Base-by-base conservation (phyloP, 2,888 invertebrate genomes). In the Chironomus riparius region DNA sequence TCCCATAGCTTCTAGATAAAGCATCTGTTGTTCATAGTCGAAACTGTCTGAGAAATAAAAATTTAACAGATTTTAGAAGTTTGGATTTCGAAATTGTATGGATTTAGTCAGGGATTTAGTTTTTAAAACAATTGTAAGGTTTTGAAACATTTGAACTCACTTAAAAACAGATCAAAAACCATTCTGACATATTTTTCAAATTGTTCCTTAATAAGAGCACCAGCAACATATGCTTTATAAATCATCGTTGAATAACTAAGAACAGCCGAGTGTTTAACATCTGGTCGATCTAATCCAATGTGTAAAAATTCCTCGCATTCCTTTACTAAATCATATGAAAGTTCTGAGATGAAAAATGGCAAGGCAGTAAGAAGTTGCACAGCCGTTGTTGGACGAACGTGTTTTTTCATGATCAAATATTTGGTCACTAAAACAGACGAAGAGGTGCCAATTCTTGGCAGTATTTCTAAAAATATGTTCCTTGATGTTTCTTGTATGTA, bases 401-500 rank as follows among this genome's bases (percentile, higher is more conserved):
- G 85, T 24, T 85, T 85, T 47, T 88, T 86, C 28, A 88, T 81
- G 1, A 91, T 87, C 65, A 92, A 82, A 79, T 91, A 87, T 77
- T 88, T 86, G 47, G 91, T 88, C 71, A 92, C 87, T 68, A 88
- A 83, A 0, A 89, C 89, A 2, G 90, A 87, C 0, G 88, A 88
- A 47, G 87, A 87, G 6, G 90, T 90, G 62, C 91, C 88, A 28
- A 90, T 87, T 79, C 91, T 88, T 0, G 92, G 91, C 47, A 92
- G 84, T 0, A 90, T 87, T 81, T 92, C 91, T 78, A 91, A 83
- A 80, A 91, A 91, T 79, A 92, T 89, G 80, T 91, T 91, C 68
- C 90, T 86, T 24, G 90, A 88, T 0, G 92, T 92, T 81, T 92
- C 92, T 81, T 91, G 87, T 38, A 89, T 88, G 79, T 91, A 91